A percentile compares a stretch with the other conserved stretches of the same genome.
Conservation (phyloP, 1,140 invertebrate genomes). For the Cardiocondyla obscurior region DNA sequence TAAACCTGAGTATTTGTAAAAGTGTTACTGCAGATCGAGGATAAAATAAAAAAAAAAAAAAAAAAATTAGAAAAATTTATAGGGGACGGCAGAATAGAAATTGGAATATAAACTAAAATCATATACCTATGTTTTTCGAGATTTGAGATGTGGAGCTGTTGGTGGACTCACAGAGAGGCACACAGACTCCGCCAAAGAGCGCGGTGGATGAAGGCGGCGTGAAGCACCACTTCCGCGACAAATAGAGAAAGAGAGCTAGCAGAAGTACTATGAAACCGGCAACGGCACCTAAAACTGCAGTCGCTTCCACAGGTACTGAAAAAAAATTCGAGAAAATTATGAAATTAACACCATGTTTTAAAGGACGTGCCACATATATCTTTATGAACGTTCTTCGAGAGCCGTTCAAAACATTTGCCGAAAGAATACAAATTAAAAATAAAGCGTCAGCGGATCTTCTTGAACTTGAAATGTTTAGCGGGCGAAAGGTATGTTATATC, state of each 20-base stretch:
- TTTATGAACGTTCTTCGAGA: not conserved
- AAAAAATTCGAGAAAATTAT: no score
- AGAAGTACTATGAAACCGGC: conserved; percentile 90
- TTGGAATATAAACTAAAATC: not conserved
- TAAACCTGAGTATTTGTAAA: not conserved
- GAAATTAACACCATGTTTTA: no score
- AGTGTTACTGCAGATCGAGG: not conserved
- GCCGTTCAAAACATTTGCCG: no score
- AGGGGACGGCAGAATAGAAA: not conserved
- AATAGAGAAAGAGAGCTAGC: conserved; percentile 91
- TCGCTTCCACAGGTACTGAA: conserved; percentile 90
- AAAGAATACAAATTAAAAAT: no score
- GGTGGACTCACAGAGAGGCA: conserved; percentile 81
- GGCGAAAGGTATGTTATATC: not conserved
- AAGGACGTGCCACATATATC: no score
- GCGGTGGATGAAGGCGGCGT: conserved; percentile 78
- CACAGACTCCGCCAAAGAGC: conserved; percentile 82
- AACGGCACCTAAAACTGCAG: conserved; percentile 91
- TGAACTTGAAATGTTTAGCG: not conserved
- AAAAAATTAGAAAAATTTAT: not conserved
- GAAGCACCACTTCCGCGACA: conserved; percentile 92
- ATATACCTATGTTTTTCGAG: conserved; percentile 79
- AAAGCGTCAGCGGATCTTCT: no score
- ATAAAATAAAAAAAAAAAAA: not conserved
- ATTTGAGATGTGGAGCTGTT: conserved; percentile 78